Evolutionary conservation across 2,888 invertebrate species (phyloP).

Genomic region (Nasonia oneida): DNA sequence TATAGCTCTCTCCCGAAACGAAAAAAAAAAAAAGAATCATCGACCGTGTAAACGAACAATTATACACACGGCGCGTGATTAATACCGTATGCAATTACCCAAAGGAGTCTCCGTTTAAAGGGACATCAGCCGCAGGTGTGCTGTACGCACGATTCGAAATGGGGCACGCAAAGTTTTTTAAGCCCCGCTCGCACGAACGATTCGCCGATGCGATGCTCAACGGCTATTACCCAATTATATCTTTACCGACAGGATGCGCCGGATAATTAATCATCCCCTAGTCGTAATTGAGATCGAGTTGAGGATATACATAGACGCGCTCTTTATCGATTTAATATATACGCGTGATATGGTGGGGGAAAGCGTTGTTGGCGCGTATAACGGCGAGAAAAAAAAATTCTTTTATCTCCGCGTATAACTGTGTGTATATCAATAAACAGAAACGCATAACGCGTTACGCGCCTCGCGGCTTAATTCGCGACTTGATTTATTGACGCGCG

Average conservation of each 20-base stretch:
- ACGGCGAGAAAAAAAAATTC: neutral
- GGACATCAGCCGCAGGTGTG: constrained; percentile 29
- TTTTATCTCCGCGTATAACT: neutral
- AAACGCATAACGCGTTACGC: neutral
- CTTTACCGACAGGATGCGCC: constrained; percentile 26
- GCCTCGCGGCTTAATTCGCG: neutral
- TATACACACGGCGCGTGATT: constrained; percentile 17
- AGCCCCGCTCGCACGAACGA: constrained; percentile 28
- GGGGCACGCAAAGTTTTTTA: constrained; percentile 34
- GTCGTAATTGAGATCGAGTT: neutral
- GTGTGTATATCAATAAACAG: neutral
- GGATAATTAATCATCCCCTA: neutral
- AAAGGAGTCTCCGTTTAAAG: constrained; percentile 25
- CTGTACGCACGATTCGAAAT: constrained; percentile 12
- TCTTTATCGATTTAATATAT: constrained; percentile 2
- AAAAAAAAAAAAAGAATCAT: neutral
- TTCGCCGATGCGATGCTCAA: neutral
- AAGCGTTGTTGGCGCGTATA: neutral
- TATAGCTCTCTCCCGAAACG: neutral
- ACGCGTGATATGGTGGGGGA: neutral
- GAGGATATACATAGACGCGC: neutral
- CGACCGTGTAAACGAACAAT: neutral
- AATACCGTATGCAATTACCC: constrained; percentile 26
- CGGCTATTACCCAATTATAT: constrained; percentile 33
- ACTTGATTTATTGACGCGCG: neutral